These are phyloP conservation scores for Ephydatia muelleri DNA, from an alignment of 37 sponge, comb jelly and placozoan species.

Conservation along the genomic window DNA sequence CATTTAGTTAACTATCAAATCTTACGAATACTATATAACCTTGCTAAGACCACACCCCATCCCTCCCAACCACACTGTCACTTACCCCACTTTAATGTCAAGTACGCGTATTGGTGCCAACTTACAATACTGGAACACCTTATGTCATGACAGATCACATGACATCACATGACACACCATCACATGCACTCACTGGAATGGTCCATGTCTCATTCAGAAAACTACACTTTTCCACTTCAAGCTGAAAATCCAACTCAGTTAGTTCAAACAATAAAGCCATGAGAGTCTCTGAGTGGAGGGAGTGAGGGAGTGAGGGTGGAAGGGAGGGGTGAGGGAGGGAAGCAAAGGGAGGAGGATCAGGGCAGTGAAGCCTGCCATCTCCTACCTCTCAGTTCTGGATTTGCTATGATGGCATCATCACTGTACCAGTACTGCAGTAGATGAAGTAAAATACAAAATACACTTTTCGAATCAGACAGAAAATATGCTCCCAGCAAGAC, in stretches of 20 bases:
- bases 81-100: conserved; percentile 56
- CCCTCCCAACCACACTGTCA: neutral
- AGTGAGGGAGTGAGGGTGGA: neutral
- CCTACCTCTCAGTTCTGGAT: conserved; percentile 48
- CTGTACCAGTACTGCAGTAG: conserved; percentile 68
- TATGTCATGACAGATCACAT: neutral
- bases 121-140: conserved; percentile 16
- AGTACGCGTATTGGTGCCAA: conserved; percentile 61
- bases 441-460: neutral
- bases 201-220: conserved; percentile 83
- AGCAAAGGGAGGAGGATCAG: conserved; percentile 3
- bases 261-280: conserved; percentile 68
- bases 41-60: neutral
- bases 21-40: neutral
- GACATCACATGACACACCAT: neutral
- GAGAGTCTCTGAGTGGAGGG: conserved; percentile 31
- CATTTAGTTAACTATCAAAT: neutral
- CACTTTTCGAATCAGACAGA: neutral
- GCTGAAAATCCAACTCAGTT: conserved; percentile 71
- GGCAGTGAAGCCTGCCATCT: neutral
- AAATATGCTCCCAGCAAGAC: neutral
- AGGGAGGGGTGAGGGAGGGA: neutral
- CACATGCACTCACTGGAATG: conserved; percentile 61
- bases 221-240: conserved; percentile 38
- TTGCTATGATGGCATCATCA: conserved; percentile 43